Base-by-base conservation (phyloP, 2,888 invertebrate genomes). In the Heliconius cydno region DNA sequence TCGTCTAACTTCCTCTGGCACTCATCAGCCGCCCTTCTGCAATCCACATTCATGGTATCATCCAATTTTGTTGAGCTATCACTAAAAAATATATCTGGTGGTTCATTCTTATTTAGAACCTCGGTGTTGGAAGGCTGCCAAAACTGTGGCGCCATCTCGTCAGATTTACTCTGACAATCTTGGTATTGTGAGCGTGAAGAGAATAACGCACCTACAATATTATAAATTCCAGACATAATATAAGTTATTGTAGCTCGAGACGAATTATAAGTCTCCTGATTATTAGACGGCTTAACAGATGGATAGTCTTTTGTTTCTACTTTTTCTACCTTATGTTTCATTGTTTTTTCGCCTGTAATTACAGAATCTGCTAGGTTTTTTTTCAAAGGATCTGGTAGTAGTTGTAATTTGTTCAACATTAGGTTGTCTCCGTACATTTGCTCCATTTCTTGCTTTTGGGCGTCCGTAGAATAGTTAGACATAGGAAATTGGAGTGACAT, bases 341-440 rank as follows among this genome's bases (percentile, higher is more conserved):
- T 84, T 78, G 79, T 85, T 71, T 80, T 83, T 76, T 83, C 85
- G 79, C 83, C 84, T 80, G 87, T 88, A 63, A 90, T 89, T 19
- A 93, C 86, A 0, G 91, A 88, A 78, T 94, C 94, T 2, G 93
- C 94, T 72, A 94, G 86, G 86, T 94, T 93, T 85, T 93, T 94
- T 85, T 90, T 90, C 77, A 94, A 81, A 4, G 92, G 91, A 84
- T 94, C 92, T 0, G 92, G 90, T 77, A 93, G 88, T 3, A 90
- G 82, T 81, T 91, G 91, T 5, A 93, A 83, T 77, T 90, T 92
- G 80, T 90, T 89, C 28, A 92, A 82, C 78, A 91, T 87, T 77
- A 90, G 81, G 12, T 89, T 88, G 46, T 92, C 90, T 15, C 86
- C 87, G 67, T 88, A 91, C 0, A 87, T 82, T 46, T 87, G 84